These are phyloP conservation scores for Sylvicola cinctus DNA, from an alignment of 2,888 invertebrate genomes.

Conservation along the genomic window DNA sequence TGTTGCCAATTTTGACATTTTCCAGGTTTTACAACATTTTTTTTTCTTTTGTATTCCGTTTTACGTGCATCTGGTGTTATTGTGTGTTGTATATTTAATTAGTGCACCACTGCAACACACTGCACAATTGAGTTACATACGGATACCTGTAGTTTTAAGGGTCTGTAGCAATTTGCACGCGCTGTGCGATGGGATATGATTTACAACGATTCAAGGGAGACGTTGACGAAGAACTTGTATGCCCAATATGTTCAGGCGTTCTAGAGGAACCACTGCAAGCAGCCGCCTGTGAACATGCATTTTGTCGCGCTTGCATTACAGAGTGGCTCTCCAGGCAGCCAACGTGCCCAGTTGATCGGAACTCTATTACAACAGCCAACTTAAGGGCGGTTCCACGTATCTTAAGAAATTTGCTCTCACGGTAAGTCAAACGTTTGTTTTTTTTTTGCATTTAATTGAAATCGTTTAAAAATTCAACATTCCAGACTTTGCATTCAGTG, in stretches of 20 bases:
- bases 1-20: no score
- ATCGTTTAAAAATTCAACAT: slow-evolving; percentile 2
- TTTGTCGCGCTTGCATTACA: slow-evolving; percentile 81
- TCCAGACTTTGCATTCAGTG: slow-evolving; percentile 67
- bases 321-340: slow-evolving; percentile 90
- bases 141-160: no score
- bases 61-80: no score
- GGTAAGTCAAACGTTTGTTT: slow-evolving; percentile 25
- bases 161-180: no score
- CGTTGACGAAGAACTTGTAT: slow-evolving; percentile 91
- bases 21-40: no score
- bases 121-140: no score
- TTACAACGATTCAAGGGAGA: slow-evolving; percentile 82
- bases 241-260: slow-evolving; percentile 90
- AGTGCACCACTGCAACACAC: no score
- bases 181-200: slow-evolving; percentile 99
- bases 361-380: slow-evolving; percentile 72
- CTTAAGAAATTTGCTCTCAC: slow-evolving; percentile 72
- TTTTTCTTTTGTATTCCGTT: no score
- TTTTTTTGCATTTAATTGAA: slow-evolving; percentile 4
- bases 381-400: slow-evolving; percentile 84
- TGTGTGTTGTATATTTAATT: no score
- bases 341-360: slow-evolving; percentile 86
- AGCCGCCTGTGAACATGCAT: slow-evolving; percentile 89
- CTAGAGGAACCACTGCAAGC: slow-evolving; percentile 91